Base-by-base conservation (phyloP, 2,888 invertebrate genomes). In the Plagiodera versicolora region DNA sequence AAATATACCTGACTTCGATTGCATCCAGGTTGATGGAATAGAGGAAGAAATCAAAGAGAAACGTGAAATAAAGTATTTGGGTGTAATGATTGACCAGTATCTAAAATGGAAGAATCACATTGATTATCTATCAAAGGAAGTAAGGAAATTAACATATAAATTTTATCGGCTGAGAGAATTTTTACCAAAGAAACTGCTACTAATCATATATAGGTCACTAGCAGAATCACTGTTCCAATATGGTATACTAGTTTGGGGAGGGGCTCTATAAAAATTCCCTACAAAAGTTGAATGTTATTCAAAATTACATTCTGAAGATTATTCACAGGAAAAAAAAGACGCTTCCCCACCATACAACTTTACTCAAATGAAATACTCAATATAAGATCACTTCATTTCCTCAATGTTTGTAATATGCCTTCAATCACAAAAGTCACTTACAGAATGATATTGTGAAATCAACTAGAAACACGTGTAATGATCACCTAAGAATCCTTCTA, bases 21-120 rank as follows among this genome's bases (percentile, higher is more conserved):
- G 48, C 2, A 48, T 11, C 11, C 1, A 46, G 1, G 3, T 11
- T 17, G 46, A 18, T 46, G 46, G 18, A 39, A 39, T 16, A 39
- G 16, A 45, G 45, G 45, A 45, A 45, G 45, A 45, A 45, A 45
- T 45, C 45, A 45, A 16, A n/a, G 45, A 18, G n/a, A 45, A 45
- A 45, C n/a, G 16, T 45, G 45, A 45, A 18, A 45, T 45, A 45
- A 45, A 45, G 18, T 45, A 45, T 2, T 18, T 14, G 16, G 45
- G 45, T 39, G 16, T 39, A 39, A 39, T 39, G 39, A 39, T 39
- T 4, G 39, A 39, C n/a, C 39, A 39, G 10, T 39, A 39, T 39
- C 39, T 39, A 16, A 39, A 39, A 39, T 39, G 39, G 39, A 10
- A 39, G 16, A 39, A 39, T 39, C 39, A 39, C 39, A 8, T 39